These are phyloP conservation scores for Holacanthella duospinosa DNA, from an alignment of 2,888 invertebrate species.

Conservation along the genomic window DNA sequence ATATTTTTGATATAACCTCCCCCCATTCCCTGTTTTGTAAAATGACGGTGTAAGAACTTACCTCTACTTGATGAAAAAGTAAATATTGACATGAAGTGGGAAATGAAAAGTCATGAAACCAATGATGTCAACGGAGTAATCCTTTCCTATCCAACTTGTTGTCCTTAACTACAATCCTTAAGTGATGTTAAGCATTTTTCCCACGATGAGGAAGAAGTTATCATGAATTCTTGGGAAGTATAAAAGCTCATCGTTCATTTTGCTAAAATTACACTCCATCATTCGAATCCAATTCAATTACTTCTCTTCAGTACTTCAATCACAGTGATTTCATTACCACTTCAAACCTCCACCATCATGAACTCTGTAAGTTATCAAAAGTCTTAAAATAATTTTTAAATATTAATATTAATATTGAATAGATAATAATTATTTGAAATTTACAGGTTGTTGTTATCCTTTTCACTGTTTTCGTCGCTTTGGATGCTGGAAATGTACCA, in stretches of 20 bases:
- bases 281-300: background rate
- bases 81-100: background rate
- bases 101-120: background rate
- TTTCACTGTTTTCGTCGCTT: background rate
- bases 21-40: too few species aligned
- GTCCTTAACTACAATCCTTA: background rate
- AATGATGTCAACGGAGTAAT: background rate
- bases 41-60: too few species aligned
- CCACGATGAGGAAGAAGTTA: background rate
- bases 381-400: too few species aligned
- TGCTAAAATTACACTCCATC: background rate
- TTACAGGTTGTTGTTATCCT: background rate
- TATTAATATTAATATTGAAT: too few species aligned
- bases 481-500: background rate
- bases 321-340: too few species aligned
- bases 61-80: background rate
- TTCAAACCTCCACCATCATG: conserved; percentile 12
- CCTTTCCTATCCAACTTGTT: background rate
- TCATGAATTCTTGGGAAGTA: too few species aligned
- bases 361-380: conserved; percentile 12
- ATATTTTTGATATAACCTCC: too few species aligned
- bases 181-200: background rate
- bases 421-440: background rate
- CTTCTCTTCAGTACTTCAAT: background rate
- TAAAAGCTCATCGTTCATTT: background rate